Percentiles rank a stretch among this genome's conserved stretches.
Conservation (phyloP, 2,888 invertebrate species). For the Drosophila kanekoi region DNA sequence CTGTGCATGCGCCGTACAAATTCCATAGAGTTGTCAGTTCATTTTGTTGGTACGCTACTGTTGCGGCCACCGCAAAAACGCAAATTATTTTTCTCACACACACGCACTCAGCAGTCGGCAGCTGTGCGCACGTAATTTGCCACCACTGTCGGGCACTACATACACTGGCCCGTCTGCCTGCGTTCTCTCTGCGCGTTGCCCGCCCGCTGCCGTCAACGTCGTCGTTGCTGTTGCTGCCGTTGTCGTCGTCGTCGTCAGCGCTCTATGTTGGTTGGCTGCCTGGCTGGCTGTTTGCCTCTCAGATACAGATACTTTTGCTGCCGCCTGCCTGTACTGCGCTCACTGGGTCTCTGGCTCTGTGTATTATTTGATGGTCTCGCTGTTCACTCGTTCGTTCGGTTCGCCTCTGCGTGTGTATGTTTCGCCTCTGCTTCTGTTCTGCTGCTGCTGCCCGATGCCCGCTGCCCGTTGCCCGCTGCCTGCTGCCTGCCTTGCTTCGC, state of each 20-base stretch:
- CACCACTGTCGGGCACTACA: constrained; percentile 68
- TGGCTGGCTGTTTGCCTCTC: constrained; percentile 60
- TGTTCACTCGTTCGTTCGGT: constrained; percentile 68
- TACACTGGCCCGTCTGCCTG: constrained; percentile 50
- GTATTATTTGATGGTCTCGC: constrained; percentile 79
- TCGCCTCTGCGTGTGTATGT: constrained; percentile 44
- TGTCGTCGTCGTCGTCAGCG: constrained; percentile 29
- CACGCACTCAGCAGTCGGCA: constrained; percentile 37
- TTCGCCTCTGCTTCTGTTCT: constrained; percentile 59
- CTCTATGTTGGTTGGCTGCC: constrained; percentile 66
- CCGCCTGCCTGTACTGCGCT: constrained; percentile 67
- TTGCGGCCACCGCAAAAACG: constrained; percentile 55
- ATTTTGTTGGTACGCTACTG: constrained; percentile 51
- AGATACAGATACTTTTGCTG: constrained; percentile 78
- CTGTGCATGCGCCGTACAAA: constrained; percentile 73
- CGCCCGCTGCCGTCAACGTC: constrained; percentile 33
- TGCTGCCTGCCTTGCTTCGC: constrained; percentile 16
- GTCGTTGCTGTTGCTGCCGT: constrained; percentile 25
- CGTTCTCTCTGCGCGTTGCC: constrained; percentile 34
- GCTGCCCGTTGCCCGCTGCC: constrained; percentile 11
- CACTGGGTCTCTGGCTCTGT: constrained; percentile 61
- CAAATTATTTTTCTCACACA: constrained; percentile 58
- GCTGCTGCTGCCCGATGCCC: constrained; percentile 29
- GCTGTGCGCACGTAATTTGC: constrained; percentile 58
- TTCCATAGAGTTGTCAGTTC: constrained; percentile 11